These are phyloP conservation scores for Patella ulyssiponensis DNA, from an alignment of 2,888 invertebrate species.

Conservation along the genomic window DNA sequence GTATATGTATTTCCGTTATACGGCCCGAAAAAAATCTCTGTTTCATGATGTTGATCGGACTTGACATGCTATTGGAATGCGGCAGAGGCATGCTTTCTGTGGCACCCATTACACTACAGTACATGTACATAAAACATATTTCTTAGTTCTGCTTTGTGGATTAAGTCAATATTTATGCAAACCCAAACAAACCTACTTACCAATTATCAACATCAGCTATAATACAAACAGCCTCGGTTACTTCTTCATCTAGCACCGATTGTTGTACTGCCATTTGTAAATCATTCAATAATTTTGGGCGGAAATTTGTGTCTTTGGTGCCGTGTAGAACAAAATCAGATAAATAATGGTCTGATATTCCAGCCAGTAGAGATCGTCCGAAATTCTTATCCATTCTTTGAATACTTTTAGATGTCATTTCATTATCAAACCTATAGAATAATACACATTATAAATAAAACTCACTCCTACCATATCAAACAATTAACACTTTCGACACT, in stretches of 20 bases:
- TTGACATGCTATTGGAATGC: no score
- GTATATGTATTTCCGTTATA: no score
- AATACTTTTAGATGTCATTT: conserved; percentile 43
- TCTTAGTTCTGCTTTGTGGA: no score
- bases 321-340: conserved; percentile 73
- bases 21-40: no score
- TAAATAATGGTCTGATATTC: conserved; percentile 69
- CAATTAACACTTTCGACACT: no score
- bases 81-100: no score
- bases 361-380: conserved; percentile 71
- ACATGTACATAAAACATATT: no score
- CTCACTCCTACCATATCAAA: not conserved
- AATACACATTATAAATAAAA: not conserved
- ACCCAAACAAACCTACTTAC: conserved; percentile 73
- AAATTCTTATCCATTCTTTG: conserved; percentile 68
- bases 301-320: conserved; percentile 65
- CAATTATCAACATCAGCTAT: conserved; percentile 86
- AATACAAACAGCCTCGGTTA: conserved; percentile 86
- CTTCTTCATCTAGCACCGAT: conserved; percentile 76
- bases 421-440: conserved; percentile 39
- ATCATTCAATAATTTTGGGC: conserved; percentile 64
- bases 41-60: no score
- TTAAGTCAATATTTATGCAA: not conserved
- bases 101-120: no score
- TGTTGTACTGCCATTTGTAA: conserved; percentile 68